These are phyloP conservation scores for Lucinisca nassula DNA, from an alignment of 2,888 invertebrate genomes.

Conservation along the genomic window DNA sequence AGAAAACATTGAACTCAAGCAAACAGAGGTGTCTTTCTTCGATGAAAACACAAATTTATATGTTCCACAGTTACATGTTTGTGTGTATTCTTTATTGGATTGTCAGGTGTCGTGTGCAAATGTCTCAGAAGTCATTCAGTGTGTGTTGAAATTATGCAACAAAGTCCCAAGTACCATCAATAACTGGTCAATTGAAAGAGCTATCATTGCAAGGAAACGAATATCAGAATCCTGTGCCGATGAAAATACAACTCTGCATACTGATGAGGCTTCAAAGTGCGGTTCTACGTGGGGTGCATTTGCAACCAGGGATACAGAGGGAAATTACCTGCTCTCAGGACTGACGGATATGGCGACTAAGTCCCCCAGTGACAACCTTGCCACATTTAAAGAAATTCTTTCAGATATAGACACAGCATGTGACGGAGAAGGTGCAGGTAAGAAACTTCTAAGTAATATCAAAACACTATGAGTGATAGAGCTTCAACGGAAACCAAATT, in stretches of 20 bases:
- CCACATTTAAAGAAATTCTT: neutral
- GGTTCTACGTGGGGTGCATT: constrained; percentile 38
- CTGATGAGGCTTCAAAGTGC: constrained; percentile 33
- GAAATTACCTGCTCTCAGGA: constrained; percentile 15
- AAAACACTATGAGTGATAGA: constrained; percentile 44
- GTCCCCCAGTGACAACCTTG: constrained; percentile 12
- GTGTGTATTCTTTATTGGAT: constrained; percentile 25
- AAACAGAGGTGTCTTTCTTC: neutral
- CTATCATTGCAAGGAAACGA: constrained; percentile 9
- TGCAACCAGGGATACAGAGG: constrained; percentile 20
- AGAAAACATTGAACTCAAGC: neutral
- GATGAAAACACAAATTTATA: constrained; percentile 33
- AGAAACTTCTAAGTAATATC: constrained; percentile 23
- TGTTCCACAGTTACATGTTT: neutral
- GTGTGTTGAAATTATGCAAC: constrained; percentile 13
- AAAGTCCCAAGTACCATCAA: neutral
- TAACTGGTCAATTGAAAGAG: constrained; percentile 36
- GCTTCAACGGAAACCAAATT: constrained; percentile 27
- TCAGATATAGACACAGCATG: constrained; percentile 3
- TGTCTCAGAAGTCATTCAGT: neutral
- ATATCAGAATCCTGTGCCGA: neutral
- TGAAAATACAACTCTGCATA: constrained; percentile 34
- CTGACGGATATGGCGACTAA: constrained; percentile 38
- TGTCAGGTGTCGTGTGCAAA: constrained; percentile 15
- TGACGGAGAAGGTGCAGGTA: neutral